Base-by-base conservation (phyloP, 2,888 invertebrate species). In the Ormia ochracea region DNA sequence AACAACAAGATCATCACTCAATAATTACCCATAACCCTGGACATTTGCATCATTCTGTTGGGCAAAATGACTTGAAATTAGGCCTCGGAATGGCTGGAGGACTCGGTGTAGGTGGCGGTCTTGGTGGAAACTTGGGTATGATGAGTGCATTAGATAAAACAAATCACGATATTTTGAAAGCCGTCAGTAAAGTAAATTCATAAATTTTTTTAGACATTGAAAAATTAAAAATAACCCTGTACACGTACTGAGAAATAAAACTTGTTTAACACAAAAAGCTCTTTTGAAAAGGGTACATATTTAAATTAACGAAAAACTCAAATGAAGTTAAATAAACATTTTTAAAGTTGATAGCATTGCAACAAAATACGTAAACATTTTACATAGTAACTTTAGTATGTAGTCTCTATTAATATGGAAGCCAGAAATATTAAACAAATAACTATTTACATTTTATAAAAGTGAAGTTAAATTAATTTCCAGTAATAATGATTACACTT, bases 181-280 rank as follows among this genome's bases (percentile, higher is more conserved):
- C 89, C 69, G 90, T 90, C 83, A 90, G 90, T 88, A 90, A 90
- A 87, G 90, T 90, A 65, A 90, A 90, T 84, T 88, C 90, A 86
- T 90, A 90, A 90, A 88, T 86, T 81, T 72, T 14, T 72, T 77
- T 14, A 23, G n/a, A n/a, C 12, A 31, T 23, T 7, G 23, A n/a
- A 36, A 56, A 36, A n/a, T 36, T 36, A 48, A 26, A 23, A 52
- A 54, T 10, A n/a, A n/a, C 38, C 52, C n/a, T 68, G 56, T 59
- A 61, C 63, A 63, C 14, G 56, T 58, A 61, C 80, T 80, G 70
- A 65, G 43, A 63, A 76, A 81, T 80, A 83, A 68, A 36, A 43
- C 28, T 74, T 73, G 50, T 72, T 38, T 59, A 36, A 59, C 12
- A 19, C 31, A 38, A 4, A 50, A 23, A 12, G 48, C 58, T 38